Conservation (phyloP, 2,888 invertebrate genomes). For the Eulithis prunata region DNA sequence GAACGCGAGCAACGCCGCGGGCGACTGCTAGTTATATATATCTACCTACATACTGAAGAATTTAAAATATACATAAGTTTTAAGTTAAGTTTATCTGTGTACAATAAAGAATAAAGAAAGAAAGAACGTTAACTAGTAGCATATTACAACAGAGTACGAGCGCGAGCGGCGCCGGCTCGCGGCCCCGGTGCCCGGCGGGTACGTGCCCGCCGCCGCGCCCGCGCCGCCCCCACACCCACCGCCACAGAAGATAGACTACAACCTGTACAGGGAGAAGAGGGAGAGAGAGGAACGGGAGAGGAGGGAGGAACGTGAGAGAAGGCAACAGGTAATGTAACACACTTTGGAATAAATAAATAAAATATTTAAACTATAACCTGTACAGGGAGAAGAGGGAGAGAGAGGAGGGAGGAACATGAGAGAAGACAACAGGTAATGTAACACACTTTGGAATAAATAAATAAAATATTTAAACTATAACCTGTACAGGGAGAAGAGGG, state of each 20-base stretch:
- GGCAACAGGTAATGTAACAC: slow-evolving; percentile 54
- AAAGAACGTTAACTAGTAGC: too few species aligned
- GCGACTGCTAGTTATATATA: too few species aligned
- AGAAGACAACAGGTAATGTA: slow-evolving; percentile 57
- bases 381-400: slow-evolving; percentile 87
- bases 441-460: too few species aligned
- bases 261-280: slow-evolving; percentile 86
- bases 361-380: slow-evolving; percentile 59
- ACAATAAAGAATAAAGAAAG: too few species aligned
- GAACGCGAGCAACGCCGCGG: too few species aligned
- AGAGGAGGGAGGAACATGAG: slow-evolving; percentile 70
- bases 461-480: slow-evolving; percentile 46
- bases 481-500: slow-evolving; percentile 87
- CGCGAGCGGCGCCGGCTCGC: slow-evolving; percentile 71
- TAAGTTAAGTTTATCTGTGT: too few species aligned
- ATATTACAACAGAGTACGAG: slow-evolving; percentile 81
- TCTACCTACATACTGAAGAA: too few species aligned
- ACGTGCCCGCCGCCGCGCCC: slow-evolving; percentile 67
- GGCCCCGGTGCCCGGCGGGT: slow-evolving; percentile 68
- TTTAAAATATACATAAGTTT: too few species aligned
- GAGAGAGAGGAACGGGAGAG: slow-evolving; percentile 85
- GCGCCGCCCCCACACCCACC: slow-evolving; percentile 65
- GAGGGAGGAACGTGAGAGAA: slow-evolving; percentile 64
- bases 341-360: too few species aligned
- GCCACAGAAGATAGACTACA: slow-evolving; percentile 83